A percentile compares a stretch with the other conserved stretches of the same genome.
phyloP scores from a whole-genome alignment of 2,797 vertebrate species.

The Sebastes variabilis region DNA sequence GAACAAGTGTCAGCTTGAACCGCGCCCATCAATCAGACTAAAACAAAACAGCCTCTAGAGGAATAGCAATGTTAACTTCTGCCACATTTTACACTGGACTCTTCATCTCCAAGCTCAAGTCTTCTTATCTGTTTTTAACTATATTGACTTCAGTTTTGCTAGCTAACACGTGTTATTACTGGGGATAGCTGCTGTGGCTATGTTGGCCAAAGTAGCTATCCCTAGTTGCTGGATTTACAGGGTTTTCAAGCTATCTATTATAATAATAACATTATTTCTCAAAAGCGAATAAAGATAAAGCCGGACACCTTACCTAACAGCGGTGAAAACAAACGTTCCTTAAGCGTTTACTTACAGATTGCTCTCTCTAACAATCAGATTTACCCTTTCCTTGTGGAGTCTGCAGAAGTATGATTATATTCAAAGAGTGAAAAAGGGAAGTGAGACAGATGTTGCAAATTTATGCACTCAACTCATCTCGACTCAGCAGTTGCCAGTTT shows the following conservation, averaged over 20 bases:
- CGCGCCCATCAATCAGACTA: neutral
- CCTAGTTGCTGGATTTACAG: neutral
- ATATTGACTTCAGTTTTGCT: neutral
- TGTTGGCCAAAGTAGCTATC: constrained; percentile 14
- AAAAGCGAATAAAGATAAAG: neutral
- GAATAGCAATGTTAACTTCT: neutral
- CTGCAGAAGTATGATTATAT: neutral
- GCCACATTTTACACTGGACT: neutral
- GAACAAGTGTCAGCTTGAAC: neutral
- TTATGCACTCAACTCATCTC: neutral
- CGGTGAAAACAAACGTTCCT: neutral
- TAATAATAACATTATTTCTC: neutral
- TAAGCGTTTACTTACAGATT: neutral
- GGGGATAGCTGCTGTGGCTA: constrained; percentile 16
- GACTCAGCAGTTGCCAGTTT: neutral
- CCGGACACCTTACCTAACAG: neutral
- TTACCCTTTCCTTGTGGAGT: neutral
- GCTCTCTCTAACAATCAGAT: neutral
- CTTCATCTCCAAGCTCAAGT: neutral
- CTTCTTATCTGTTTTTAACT: neutral
- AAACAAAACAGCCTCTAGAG: neutral
- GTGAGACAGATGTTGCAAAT: neutral
- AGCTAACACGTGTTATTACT: constrained; percentile 5
- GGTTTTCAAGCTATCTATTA: neutral
- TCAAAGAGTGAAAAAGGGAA: neutral